Base-by-base conservation (phyloP, 2,888 invertebrate genomes). In the Mythimna pallens region DNA sequence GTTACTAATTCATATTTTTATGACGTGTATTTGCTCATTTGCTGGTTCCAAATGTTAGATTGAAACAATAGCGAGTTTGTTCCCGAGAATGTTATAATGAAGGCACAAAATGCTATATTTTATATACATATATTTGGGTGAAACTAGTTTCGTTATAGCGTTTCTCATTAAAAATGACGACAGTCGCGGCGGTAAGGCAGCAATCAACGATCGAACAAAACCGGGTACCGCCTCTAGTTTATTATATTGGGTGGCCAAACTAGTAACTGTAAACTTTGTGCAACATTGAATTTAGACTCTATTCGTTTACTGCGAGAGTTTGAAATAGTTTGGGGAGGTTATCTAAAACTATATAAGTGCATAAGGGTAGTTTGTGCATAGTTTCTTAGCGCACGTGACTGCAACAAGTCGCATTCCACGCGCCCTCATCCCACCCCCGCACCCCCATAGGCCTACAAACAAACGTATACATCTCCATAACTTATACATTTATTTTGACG, bases 361-460 rank as follows among this genome's bases (percentile, higher is more conserved):
- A 82, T 84, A 84, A 85, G 85, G 87, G 84, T 87, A 88, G 87
- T 86, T 85, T 79, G 83, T 82, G 85, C 85, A 87, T 83, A 88
- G 88, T 90, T 91, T 83, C 87, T 86, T 88, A 86, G 89, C 90
- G 90, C 93, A 92, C 91, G 92, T 92, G 92, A 91, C 91, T 93
- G 95, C 95, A 95, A 95, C 95, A 94, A 94, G 93, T 94, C 89
- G 90, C 90, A 89, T 90, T 89, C 91, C 91, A 87, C 87, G 81
- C 83, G 65, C 86, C 81, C 77, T 82, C 84, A 72, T 83, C 85
- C 84, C 68, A 61, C 72, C 66, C 50, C 34, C 61, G 25, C 22
- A 9, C 66, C 82, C 77, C 72, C 68, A 68, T 84, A 89, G 88
- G 89, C 90, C 90, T 90, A 86, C 81, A 78, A 74, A 75, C 74